Percentiles rank a stretch among this genome's conserved stretches.
phyloP scores from a whole-genome alignment of 2,113 vertebrate species.

The Pseudolaguvia tuberculata region DNA sequence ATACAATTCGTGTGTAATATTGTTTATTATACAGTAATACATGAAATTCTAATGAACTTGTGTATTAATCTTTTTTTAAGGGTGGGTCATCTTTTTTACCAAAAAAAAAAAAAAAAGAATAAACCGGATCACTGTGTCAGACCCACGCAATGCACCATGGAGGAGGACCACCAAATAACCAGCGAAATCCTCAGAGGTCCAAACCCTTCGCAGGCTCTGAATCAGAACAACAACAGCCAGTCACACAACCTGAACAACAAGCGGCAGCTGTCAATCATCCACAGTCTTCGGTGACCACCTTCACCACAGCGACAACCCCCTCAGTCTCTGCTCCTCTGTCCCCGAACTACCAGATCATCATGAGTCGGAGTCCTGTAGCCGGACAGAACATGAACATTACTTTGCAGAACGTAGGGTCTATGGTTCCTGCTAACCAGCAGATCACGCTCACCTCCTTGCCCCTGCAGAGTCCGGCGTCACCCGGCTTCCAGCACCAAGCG shows the following conservation, averaged over 20 bases:
- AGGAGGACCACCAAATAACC: constrained; percentile 86
- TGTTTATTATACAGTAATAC: neutral
- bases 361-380: constrained; percentile 84
- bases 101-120: too few species aligned
- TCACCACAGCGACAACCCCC: constrained; percentile 80
- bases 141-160: constrained; percentile 95
- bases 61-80: too few species aligned
- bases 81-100: too few species aligned
- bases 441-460: constrained; percentile 82
- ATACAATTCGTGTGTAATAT: neutral
- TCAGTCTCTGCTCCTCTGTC: constrained; percentile 79
- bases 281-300: constrained; percentile 84
- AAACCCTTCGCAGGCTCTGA: constrained; percentile 84
- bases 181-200: constrained; percentile 86
- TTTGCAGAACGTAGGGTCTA: constrained; percentile 81
- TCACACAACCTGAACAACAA: constrained; percentile 59
- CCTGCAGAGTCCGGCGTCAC: constrained; percentile 77
- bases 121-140: constrained; percentile 52
- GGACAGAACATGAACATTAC: constrained; percentile 92
- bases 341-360: constrained; percentile 87
- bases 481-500: constrained; percentile 83
- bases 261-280: constrained; percentile 70
- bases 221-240: constrained; percentile 78
- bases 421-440: constrained; percentile 81
- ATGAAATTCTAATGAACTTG: neutral